Evolutionary conservation across 2,888 invertebrate species (phyloP).

Genomic region (Andrena flavipes): DNA sequence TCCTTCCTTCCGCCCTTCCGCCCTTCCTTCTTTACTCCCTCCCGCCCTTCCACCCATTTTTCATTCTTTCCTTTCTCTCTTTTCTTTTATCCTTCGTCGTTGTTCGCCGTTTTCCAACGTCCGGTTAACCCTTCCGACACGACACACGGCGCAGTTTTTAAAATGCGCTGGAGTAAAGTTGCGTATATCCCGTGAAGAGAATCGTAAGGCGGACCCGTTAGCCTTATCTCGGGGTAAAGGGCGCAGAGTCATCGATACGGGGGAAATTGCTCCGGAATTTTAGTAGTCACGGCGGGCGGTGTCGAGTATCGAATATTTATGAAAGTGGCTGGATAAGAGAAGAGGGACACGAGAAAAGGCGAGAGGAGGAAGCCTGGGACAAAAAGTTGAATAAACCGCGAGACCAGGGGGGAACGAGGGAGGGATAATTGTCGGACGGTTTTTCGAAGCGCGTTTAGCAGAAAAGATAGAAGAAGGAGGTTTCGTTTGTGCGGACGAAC

Average conservation of each 20-base stretch:
- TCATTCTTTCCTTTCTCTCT: too few relatives aligned
- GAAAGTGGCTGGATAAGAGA: conserved; percentile 63
- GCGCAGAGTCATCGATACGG: conserved; percentile 66
- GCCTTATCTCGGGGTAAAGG: conserved; percentile 63
- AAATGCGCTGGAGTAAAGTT: neutral
- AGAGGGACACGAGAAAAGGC: neutral
- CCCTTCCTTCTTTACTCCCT: neutral
- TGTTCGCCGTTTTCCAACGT: neutral
- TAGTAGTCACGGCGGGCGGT: conserved; percentile 62
- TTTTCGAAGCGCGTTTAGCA: conserved; percentile 67
- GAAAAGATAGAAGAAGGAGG: conserved; percentile 55
- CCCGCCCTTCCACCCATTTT: neutral
- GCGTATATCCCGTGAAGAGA: conserved; percentile 30
- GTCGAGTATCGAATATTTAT: conserved; percentile 71
- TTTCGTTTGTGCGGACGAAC: conserved; percentile 62
- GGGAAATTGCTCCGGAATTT: conserved; percentile 69
- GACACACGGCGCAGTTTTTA: neutral
- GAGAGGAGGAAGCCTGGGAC: conserved; percentile 17
- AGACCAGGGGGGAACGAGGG: neutral
- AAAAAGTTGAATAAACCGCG: conserved; percentile 14
- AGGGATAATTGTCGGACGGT: conserved; percentile 56
- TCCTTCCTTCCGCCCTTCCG: too few relatives aligned
- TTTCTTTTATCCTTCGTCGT: too few relatives aligned
- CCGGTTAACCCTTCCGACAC: conserved; percentile 16
- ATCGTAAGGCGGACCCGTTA: conserved; percentile 40